These are phyloP conservation scores for Nebria brevicollis DNA, from an alignment of 2,888 invertebrate genomes.

Conservation along the genomic window DNA sequence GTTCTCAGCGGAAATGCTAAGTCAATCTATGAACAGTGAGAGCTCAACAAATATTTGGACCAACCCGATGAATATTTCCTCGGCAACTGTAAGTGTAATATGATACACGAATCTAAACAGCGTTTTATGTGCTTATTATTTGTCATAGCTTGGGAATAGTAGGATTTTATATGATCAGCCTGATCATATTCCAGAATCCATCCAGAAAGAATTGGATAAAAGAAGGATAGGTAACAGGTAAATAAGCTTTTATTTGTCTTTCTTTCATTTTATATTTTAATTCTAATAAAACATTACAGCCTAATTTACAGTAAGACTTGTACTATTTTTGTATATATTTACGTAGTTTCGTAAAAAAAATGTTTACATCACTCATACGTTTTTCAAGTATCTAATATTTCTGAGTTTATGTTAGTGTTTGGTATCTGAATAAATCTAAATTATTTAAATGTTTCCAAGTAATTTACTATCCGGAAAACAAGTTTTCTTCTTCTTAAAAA, in stretches of 20 bases:
- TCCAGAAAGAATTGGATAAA: constrained; percentile 73
- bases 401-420: too few species aligned
- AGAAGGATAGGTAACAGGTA: constrained; percentile 70
- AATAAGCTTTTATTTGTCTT: constrained; percentile 31
- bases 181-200: constrained; percentile 69
- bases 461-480: not conserved
- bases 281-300: too few species aligned
- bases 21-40: constrained; percentile 55
- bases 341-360: too few species aligned
- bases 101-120: not conserved
- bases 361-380: too few species aligned
- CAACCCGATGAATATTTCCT: constrained; percentile 64
- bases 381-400: too few species aligned
- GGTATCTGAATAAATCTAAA: too few species aligned
- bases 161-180: constrained; percentile 24
- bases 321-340: too few species aligned
- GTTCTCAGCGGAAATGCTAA: constrained; percentile 69
- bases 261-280: too few species aligned
- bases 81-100: constrained; percentile 30
- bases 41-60: constrained; percentile 75
- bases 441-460: too few species aligned
- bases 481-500: not conserved
- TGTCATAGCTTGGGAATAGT: constrained; percentile 13
- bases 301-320: too few species aligned
- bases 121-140: not conserved